Evolutionary conservation across 1,140 invertebrate species (phyloP).

Genomic region (Drosophila sucinea): DNA sequence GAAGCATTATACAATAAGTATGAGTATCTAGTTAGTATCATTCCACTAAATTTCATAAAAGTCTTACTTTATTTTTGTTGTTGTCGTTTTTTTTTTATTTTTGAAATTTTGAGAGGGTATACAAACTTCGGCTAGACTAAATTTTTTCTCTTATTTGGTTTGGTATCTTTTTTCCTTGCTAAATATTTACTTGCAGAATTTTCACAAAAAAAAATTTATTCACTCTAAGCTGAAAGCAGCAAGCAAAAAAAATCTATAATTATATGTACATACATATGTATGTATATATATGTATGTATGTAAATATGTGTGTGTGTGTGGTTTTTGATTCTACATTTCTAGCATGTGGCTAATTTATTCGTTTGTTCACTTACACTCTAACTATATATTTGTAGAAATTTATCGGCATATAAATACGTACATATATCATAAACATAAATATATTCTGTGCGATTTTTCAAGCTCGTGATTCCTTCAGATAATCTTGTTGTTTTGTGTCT

Average conservation of each 20-base stretch:
- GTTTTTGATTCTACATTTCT: not conserved
- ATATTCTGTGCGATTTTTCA: too few relatives aligned
- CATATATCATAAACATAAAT: not conserved
- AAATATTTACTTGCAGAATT: constrained; percentile 65
- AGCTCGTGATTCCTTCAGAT: too few relatives aligned
- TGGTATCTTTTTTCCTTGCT: constrained; percentile 23
- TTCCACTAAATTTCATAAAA: too few relatives aligned
- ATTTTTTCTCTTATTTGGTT: not conserved
- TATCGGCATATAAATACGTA: constrained; percentile 35
- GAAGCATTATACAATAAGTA: too few relatives aligned
- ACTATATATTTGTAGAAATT: constrained; percentile 59
- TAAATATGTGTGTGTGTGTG: not conserved
- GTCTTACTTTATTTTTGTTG: too few relatives aligned
- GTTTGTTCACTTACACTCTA: constrained; percentile 27
- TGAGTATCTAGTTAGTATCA: too few relatives aligned
- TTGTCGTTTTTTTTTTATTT: too few relatives aligned
- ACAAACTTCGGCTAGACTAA: not conserved
- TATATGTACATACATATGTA: not conserved
- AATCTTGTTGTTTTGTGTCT: too few relatives aligned
- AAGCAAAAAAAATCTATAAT: constrained; percentile 15
- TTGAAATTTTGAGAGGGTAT: constrained; percentile 11
- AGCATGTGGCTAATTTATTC: constrained; percentile 69
- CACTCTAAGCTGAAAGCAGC: constrained; percentile 34
- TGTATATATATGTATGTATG: not conserved
- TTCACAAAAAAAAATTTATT: constrained; percentile 40